Percentiles rank a stretch among this genome's conserved stretches.
These are phyloP conservation scores for Malachius bipustulatus DNA, from an alignment of 2,888 invertebrate species.

Conservation along the genomic window DNA sequence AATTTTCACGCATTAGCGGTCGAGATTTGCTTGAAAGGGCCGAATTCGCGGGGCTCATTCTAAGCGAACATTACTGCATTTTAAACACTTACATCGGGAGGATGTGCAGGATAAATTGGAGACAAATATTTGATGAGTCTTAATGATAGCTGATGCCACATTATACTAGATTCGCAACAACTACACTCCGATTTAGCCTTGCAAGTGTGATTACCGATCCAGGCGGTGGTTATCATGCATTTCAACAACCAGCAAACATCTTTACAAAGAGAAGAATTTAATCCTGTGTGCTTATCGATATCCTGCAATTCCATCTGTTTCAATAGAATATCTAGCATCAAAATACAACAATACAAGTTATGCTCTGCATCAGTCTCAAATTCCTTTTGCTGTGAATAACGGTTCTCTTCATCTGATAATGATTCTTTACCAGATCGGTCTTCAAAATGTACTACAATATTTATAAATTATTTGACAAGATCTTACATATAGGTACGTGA, in stretches of 20 bases:
- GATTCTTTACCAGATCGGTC: no score
- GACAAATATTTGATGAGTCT: constrained; percentile 69
- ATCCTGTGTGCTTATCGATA: constrained; percentile 67
- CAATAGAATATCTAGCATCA: constrained; percentile 89
- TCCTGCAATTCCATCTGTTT: constrained; percentile 90
- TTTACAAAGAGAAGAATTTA: constrained; percentile 61
- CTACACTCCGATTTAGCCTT: constrained; percentile 62
- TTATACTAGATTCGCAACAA: constrained; percentile 84
- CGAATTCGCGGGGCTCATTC: no score
- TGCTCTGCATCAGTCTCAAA: constrained; percentile 60
- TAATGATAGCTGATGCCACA: constrained; percentile 87
- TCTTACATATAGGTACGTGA: no score
- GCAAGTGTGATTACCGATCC: constrained; percentile 55
- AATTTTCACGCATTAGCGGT: no score
- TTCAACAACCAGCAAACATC: constrained; percentile 63
- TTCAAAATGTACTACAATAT: no score
- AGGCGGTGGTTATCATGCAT: constrained; percentile 62
- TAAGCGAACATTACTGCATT: no score
- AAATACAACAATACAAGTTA: constrained; percentile 87
- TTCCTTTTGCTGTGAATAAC: constrained; percentile 48
- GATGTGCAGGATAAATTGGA: constrained; percentile 59
- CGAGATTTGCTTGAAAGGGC: no score
- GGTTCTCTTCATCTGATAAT: constrained; percentile 56
- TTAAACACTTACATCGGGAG: constrained; percentile 64
- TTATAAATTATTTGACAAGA: no score